These are phyloP conservation scores for Tinamus guttatus DNA, from an alignment of 2,113 vertebrate genomes.

Conservation along the genomic window DNA sequence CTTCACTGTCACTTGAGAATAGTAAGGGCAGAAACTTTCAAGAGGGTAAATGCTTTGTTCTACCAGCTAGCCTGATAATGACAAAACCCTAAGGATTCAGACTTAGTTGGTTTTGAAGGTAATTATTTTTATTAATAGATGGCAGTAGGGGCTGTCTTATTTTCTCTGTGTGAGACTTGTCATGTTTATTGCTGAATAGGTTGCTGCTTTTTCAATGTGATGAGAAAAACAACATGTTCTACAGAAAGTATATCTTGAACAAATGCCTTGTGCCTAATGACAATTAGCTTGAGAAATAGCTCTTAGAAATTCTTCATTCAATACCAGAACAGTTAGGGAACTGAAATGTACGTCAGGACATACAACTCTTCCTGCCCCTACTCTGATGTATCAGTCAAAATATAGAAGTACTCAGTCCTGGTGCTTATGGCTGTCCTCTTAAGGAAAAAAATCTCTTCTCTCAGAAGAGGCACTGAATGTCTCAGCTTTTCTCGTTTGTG, in stretches of 20 bases:
- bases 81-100: no score
- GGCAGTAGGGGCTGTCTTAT: no score
- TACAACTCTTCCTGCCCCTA: fast-evolving
- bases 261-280: fast-evolving
- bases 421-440: fast-evolving
- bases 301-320: fast-evolving
- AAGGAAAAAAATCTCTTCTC: fast-evolving
- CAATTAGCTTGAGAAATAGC: background rate
- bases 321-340: fast-evolving
- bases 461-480: fast-evolving
- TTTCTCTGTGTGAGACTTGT: no score
- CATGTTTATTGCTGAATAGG: no score
- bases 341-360: fast-evolving
- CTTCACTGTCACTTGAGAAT: no score
- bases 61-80: no score
- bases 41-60: no score
- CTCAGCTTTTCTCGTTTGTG: fast-evolving
- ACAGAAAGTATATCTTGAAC: fast-evolving
- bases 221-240: no score
- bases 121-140: no score
- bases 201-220: no score
- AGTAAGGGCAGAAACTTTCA: no score
- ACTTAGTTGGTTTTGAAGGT: no score
- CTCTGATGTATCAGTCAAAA: fast-evolving
- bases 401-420: fast-evolving